Evolutionary conservation across 1,140 invertebrate genomes (phyloP).

Genomic region (Galleria mellonella): DNA sequence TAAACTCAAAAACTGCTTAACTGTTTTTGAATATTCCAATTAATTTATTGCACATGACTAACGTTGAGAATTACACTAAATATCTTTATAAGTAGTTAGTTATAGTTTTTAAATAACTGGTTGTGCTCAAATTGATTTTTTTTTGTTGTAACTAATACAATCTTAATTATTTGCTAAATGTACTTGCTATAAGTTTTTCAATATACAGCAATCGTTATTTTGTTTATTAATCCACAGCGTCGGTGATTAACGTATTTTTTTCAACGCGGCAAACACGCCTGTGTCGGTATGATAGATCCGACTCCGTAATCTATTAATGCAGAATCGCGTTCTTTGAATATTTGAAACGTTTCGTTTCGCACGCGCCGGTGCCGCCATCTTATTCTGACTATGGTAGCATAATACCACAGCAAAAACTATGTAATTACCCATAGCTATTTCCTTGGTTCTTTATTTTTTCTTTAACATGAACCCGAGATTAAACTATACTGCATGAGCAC

Average conservation of each 20-base stretch:
- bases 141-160: no score
- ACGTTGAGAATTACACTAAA: no score
- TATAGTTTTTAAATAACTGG: no score
- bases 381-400: constrained; percentile 6
- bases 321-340: constrained; percentile 12
- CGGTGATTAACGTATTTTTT: neutral
- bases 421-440: constrained; percentile 15
- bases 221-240: neutral
- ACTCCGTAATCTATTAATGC: constrained; percentile 5
- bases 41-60: no score
- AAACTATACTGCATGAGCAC: neutral
- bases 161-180: no score
- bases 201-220: neutral
- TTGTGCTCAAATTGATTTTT: no score
- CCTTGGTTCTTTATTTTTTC: neutral
- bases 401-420: constrained; percentile 11
- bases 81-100: no score
- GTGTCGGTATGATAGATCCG: neutral
- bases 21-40: no score
- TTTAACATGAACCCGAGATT: neutral
- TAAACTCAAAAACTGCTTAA: no score
- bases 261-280: neutral
- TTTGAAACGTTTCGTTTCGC: constrained; percentile 11
- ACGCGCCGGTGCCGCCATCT: constrained; percentile 8
- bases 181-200: no score